phyloP scores from a whole-genome alignment of 2,797 vertebrate genomes.

The Falco rusticolus region DNA sequence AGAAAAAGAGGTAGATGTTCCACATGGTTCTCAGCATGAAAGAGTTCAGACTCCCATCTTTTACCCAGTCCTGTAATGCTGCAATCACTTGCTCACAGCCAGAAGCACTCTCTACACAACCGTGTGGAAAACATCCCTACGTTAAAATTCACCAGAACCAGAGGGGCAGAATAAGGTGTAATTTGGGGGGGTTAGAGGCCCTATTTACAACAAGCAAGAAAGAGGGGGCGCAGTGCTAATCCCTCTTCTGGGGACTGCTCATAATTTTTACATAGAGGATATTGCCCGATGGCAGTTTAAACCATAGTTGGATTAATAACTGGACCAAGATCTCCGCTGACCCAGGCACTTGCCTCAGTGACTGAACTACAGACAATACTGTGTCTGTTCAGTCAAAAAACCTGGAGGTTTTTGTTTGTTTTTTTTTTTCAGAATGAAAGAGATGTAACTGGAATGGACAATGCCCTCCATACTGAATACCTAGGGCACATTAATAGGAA shows the following conservation, averaged over 20 bases:
- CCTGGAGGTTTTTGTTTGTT: not conserved
- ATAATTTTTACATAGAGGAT: not conserved
- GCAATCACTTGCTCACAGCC: not conserved
- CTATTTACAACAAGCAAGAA: not conserved
- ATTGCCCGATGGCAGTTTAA: not conserved
- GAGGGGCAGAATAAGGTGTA: not conserved
- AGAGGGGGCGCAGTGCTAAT: not conserved
- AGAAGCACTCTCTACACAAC: not conserved
- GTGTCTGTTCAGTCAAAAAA: not conserved
- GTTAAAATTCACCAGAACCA: not conserved
- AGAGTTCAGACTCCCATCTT: not conserved
- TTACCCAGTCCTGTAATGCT: not conserved
- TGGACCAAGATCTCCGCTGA: conserved; percentile 3
- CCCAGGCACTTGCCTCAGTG: not conserved
- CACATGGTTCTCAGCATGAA: not conserved
- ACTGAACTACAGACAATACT: not conserved
- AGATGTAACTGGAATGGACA: conserved; percentile 14
- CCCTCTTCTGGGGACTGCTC: not conserved
- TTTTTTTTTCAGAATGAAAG: not conserved
- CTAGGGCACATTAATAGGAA: not conserved
- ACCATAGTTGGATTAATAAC: not conserved
- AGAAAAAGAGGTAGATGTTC: not conserved
- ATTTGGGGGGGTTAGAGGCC: not conserved
- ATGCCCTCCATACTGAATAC: not conserved
- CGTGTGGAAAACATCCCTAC: not conserved